phyloP scores from a whole-genome alignment of 2,113 vertebrate genomes.

The Glaucidium brasilianum region DNA sequence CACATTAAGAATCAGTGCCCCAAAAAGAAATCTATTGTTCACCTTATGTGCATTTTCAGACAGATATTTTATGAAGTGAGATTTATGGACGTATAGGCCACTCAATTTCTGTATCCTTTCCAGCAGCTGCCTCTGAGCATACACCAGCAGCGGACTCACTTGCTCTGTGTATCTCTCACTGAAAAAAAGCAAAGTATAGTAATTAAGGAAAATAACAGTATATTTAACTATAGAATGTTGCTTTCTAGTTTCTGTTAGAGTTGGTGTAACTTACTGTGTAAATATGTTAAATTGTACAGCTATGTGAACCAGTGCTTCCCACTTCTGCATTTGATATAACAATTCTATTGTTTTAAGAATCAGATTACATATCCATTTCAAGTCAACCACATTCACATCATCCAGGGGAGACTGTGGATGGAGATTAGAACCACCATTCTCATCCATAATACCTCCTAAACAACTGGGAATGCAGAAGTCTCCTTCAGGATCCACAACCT shows the following conservation, averaged over 20 bases:
- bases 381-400: slow-evolving; percentile 80
- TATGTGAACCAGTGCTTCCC: slow-evolving; percentile 87
- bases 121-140: slow-evolving; percentile 85
- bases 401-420: slow-evolving; percentile 80
- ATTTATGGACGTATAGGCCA: slow-evolving; percentile 68
- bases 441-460: slow-evolving; percentile 79
- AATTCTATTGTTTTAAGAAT: slow-evolving; percentile 85
- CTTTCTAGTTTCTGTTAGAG: background rate
- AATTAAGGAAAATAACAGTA: background rate
- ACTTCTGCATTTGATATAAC: slow-evolving; percentile 83
- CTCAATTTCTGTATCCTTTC: slow-evolving; percentile 70
- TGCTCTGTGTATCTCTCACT: slow-evolving; percentile 87
- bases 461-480: slow-evolving; percentile 76
- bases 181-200: background rate
- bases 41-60: slow-evolving; percentile 75
- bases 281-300: slow-evolving; percentile 86
- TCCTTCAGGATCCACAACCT: slow-evolving; percentile 70
- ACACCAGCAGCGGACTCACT: slow-evolving; percentile 83
- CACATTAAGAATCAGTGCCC: background rate
- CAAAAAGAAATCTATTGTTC: background rate
- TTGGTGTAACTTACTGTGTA: slow-evolving; percentile 77
- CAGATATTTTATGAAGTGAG: slow-evolving; percentile 66
- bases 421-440: slow-evolving; percentile 80
- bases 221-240: background rate
- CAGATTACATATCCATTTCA: slow-evolving; percentile 82